phyloP scores from a whole-genome alignment of 2,888 invertebrate species.

The Cyaniris semiargus region DNA sequence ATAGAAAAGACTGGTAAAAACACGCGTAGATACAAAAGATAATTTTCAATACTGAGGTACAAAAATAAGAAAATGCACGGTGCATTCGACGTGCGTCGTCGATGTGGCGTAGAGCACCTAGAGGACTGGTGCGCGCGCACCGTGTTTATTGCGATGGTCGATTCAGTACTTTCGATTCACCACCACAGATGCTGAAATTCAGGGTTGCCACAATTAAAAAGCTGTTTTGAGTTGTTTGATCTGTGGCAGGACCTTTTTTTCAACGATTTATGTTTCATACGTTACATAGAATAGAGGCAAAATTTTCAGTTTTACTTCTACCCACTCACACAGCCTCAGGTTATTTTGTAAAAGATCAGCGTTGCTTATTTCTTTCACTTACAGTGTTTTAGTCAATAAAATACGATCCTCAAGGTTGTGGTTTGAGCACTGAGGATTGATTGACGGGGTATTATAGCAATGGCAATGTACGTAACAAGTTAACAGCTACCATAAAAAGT shows the following conservation, averaged over 20 bases:
- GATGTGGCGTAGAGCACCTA: conserved; percentile 47
- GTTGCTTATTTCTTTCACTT: neutral
- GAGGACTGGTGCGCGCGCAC: conserved; percentile 70
- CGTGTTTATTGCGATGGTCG: conserved; percentile 58
- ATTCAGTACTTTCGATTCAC: conserved; percentile 58
- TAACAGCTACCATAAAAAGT: neutral
- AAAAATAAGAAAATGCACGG: conserved; percentile 22
- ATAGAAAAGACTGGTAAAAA: conserved; percentile 21
- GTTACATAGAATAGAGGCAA: neutral
- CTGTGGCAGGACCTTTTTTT: neutral
- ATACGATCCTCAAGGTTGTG: neutral
- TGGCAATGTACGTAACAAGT: neutral
- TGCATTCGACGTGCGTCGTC: conserved; percentile 4
- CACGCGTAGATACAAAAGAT: neutral
- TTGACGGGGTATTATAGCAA: neutral
- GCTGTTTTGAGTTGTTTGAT: neutral
- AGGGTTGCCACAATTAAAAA: neutral
- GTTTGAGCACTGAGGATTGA: neutral
- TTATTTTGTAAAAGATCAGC: neutral
- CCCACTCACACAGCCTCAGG: neutral
- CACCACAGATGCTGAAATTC: neutral
- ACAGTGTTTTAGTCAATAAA: neutral
- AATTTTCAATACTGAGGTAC: conserved; percentile 10
- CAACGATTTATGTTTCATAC: neutral
- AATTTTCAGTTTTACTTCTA: neutral